phyloP scores from a whole-genome alignment of 64 coral and sea anemone species.

The Porites lutea region DNA sequence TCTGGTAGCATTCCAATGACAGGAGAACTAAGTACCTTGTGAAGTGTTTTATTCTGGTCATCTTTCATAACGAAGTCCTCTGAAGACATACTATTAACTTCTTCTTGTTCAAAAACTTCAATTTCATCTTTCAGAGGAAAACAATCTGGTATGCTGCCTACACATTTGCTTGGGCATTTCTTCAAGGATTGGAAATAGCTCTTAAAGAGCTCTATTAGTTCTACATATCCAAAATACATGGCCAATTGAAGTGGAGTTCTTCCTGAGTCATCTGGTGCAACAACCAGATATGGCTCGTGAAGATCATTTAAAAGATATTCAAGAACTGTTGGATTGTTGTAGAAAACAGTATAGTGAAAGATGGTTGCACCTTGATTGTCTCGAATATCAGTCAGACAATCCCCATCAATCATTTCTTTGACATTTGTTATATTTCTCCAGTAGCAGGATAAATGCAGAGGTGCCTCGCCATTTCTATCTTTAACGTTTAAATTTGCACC shows the following conservation, averaged over 20 bases:
- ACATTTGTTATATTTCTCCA: slow-evolving; percentile 18
- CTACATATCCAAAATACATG: slow-evolving; percentile 55
- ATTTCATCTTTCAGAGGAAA: slow-evolving; percentile 49
- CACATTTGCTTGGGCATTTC: slow-evolving; percentile 16
- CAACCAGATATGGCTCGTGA: slow-evolving; percentile 37
- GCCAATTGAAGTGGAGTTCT: slow-evolving; percentile 59
- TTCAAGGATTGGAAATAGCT: slow-evolving; percentile 36
- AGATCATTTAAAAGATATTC: slow-evolving; percentile 31
- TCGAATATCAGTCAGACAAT: slow-evolving; percentile 37
- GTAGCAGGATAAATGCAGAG: background rate
- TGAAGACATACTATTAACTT: slow-evolving; percentile 39
- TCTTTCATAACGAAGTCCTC: slow-evolving; percentile 49
- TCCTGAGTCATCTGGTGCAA: slow-evolving; percentile 42
- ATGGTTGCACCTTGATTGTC: slow-evolving; percentile 59
- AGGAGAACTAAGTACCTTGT: slow-evolving; percentile 50
- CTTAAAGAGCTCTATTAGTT: slow-evolving; percentile 36
- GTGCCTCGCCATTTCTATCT: slow-evolving; percentile 1
- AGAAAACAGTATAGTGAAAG: slow-evolving; percentile 51
- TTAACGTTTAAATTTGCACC: slow-evolving; percentile 3
- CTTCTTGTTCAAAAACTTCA: slow-evolving; percentile 58
- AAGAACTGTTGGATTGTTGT: slow-evolving; percentile 55
- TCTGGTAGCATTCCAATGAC: slow-evolving; percentile 35
- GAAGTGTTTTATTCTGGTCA: slow-evolving; percentile 46
- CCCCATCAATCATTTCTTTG: slow-evolving; percentile 17
- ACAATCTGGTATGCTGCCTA: slow-evolving; percentile 13